Base-by-base conservation (phyloP, 2,888 invertebrate genomes). In the Orchesellides sinensis region DNA sequence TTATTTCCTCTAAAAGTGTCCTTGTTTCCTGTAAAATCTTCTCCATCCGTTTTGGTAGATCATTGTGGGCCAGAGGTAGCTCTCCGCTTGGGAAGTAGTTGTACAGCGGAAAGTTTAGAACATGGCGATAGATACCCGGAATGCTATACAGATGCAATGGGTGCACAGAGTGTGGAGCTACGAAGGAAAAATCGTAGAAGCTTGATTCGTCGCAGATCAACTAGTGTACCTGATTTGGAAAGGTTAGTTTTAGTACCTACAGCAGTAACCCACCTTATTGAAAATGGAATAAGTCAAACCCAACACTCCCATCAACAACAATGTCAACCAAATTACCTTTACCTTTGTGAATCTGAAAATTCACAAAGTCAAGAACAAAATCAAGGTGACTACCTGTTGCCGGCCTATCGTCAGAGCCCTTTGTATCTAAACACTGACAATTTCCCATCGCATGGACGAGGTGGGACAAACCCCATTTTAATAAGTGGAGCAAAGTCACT, bases 1-100 rank as follows among this genome's bases (percentile, higher is more conserved):
- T 89, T 93, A 21, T 92, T 92, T 87, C 92, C 92, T 0, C 86
- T 93, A 88, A 92, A 90, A 91, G 92, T 92, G 84, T 92, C 91
- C 84, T 90, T 92, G 84, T 92, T 90, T 90, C 91, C 91, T 88
- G 92, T 92, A 90, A 92, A 91, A 88, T 91, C 92, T 3, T 91
- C 84, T 23, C 83, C 85, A 0, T 86, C 84, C 29, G 77, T 84
- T 56, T 54, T 84, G n/a, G 40, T 82, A 17, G 83, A 84, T n/a
- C 65, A 77, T 61, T 81, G 79, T n/a, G 79, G 66, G 19, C 65
- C 69, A 10, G 82, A 84, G 10, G 66, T 83, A 6, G 59, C 81
- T 49, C 68, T 85, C n/a, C 25, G 73, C 10, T 63, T 66, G 35
- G 45, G 40, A 3, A 32, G 25, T 27, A 45, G 32, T 14, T 69